Evolutionary conservation across 2,888 invertebrate species (phyloP), one percentile per base, ranked within the genome.

Genomic region (Ernsta delagoae): DNA sequence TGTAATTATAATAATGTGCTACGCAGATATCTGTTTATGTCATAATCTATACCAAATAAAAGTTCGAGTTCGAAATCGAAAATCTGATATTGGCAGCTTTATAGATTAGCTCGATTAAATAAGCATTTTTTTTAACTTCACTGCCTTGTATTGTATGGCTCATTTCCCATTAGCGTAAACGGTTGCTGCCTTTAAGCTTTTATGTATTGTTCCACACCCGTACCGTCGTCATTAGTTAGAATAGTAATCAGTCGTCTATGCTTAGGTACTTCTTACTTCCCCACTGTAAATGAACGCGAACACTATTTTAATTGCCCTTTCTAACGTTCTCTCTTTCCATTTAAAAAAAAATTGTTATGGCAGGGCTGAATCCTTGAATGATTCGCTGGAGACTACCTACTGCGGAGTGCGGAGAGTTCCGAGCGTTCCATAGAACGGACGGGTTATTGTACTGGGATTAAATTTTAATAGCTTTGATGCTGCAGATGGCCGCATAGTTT

Each of bases 251-350:
- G 41, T 63, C 53, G 24, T n/a, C 65, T 61, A 73, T 75, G 76
- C 74, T 68, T 53, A n/a, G n/a, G n/a, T n/a, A 53, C 24, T 9
- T 31, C 8, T 7, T 16, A 16, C 16, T 16, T 16, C 16, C 16
- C 16, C 8, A 0, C 9, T 24, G 9, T 8, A 53, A 31, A n/a
- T 53, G 24, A 24, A 24, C 12, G 53, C 24, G 3, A 31, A 24
- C 31, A 54, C 54, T 1, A 4, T 24, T 8, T 5, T 12, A 3
- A 9, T 54, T 31, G 4, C 31, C 65, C 31, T 82, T 83, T 16
- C 81, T 80, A 80, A 78, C 79, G 75, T 75, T 72, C 68, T 68
- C 75, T 71, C 72, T 74, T 71, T 70, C 65, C 70, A 65, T 70
- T 64, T 73, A 70, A 69, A 60, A 65, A 72, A 56, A 41, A 16